These are phyloP conservation scores for Neodiprion pinetum DNA, from an alignment of 1,140 invertebrate genomes.

Conservation along the genomic window DNA sequence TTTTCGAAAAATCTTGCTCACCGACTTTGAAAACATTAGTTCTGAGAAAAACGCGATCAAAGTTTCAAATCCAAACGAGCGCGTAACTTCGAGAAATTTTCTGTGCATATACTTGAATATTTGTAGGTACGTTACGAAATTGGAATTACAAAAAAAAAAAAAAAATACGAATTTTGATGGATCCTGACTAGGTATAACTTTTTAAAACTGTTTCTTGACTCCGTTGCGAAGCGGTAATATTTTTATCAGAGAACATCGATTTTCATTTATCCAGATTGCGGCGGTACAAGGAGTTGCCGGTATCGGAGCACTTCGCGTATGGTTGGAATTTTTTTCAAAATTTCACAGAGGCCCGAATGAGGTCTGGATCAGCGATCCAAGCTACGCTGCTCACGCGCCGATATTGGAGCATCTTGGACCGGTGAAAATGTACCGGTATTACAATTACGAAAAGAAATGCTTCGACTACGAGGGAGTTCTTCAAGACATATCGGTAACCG, in stretches of 20 bases:
- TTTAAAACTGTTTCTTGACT: no score
- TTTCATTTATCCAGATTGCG: slow-evolving; percentile 61
- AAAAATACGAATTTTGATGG: no score
- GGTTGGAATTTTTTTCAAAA: slow-evolving; percentile 82
- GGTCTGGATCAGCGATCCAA: slow-evolving; percentile 87
- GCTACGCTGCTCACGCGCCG: slow-evolving; percentile 95
- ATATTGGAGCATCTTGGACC: slow-evolving; percentile 89
- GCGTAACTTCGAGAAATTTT: neutral
- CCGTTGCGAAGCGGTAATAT: neutral
- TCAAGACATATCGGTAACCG: slow-evolving; percentile 79
- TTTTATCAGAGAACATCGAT: neutral
- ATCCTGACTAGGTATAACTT: no score
- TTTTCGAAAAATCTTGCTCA: no score
- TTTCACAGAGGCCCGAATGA: slow-evolving; percentile 83
- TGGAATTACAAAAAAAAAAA: no score
- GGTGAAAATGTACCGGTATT: slow-evolving; percentile 90
- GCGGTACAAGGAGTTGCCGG: slow-evolving; percentile 86
- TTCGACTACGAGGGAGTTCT: slow-evolving; percentile 89
- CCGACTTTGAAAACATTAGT: neutral
- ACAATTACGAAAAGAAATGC: slow-evolving; percentile 89
- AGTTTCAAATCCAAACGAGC: no score
- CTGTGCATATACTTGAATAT: slow-evolving; percentile 3
- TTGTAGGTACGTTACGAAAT: neutral
- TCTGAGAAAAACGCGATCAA: no score
- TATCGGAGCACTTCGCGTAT: slow-evolving; percentile 89